Evolutionary conservation across 2,888 invertebrate genomes (phyloP), one percentile per base, ranked within the genome.

Genomic region (Heliconius ismenius): DNA sequence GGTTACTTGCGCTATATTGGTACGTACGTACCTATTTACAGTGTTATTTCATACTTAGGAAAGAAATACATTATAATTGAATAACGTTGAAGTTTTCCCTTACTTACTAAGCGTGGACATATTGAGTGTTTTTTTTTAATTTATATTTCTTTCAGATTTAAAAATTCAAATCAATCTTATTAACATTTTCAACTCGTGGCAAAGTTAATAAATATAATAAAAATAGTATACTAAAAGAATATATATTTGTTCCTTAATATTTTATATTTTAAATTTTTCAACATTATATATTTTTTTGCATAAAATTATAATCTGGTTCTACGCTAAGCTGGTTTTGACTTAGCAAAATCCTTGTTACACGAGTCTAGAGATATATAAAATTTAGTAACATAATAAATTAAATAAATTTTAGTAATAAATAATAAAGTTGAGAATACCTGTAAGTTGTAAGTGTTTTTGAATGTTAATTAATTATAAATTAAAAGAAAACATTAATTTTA

Each of bases 291-390:
- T 49, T 49, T 13, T 49, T 70, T 13, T 58, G 70, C 58, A 70
- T 58, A 36, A n/a, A n/a, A 70, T 70, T 70, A 58, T 70, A 70
- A 58, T 70, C 70, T 32, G 32, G 70, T 70, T 70, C 21, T 28
- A 49, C 26, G 43, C 49, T 70, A 70, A 58, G 70, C 70, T 70
- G 32, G 54, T 70, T 70, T 70, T n/a, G 39, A 24, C 32, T 69
- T 69, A 32, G 32, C 49, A 58, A 54, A 58, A 70, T 58, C 70
- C 4, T 32, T 43, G 69, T 21, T 32, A 70, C 70, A 32, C 24
- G 24, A 13, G 70, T 58, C 32, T 24, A 28, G 18, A 49, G 15
- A n/a, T n/a, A n/a, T n/a, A n/a, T n/a, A n/a, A n/a, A n/a, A n/a
- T n/a, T n/a, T 26, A 24, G n/a, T 58, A 32, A 54, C 9, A n/a